Conservation (phyloP, 1,140 invertebrate genomes). For the Drosophila micromelanica region DNA sequence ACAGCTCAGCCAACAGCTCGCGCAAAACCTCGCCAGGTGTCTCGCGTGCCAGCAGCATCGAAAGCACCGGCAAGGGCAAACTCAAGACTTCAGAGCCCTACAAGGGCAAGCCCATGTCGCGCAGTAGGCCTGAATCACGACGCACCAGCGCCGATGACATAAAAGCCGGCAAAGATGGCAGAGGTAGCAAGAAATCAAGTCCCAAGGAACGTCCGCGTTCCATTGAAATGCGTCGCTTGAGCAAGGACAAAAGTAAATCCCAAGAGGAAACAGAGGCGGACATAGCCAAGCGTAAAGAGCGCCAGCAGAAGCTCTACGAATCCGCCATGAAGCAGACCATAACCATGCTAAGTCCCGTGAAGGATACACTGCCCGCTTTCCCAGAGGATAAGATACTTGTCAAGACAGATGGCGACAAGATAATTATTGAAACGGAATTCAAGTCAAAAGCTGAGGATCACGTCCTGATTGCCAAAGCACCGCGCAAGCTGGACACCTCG, state of each 20-base stretch:
- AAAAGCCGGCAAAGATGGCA: constrained; percentile 77
- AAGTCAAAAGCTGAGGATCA: constrained; percentile 87
- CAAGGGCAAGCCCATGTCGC: constrained; percentile 84
- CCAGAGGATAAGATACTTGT: constrained; percentile 88
- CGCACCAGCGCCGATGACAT: constrained; percentile 87
- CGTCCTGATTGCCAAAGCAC: constrained; percentile 89
- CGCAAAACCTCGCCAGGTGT: constrained; percentile 82
- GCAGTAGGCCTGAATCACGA: constrained; percentile 85
- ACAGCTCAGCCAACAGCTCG: constrained; percentile 82
- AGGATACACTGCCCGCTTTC: constrained; percentile 88
- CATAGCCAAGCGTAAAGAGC: constrained; percentile 88
- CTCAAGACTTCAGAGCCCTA: constrained; percentile 68
- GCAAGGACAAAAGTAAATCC: constrained; percentile 88
- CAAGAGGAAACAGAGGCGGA: constrained; percentile 89
- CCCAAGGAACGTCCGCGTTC: constrained; percentile 88
- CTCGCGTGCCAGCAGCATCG: constrained; percentile 80
- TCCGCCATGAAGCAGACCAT: constrained; percentile 89
- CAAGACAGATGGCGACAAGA: constrained; percentile 87
- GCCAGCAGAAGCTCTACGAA: constrained; percentile 89
- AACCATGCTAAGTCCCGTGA: constrained; percentile 88
- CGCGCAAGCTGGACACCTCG: constrained; percentile 88
- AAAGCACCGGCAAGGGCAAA: constrained; percentile 78
- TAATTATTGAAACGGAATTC: constrained; percentile 88
- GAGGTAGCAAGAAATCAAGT: constrained; percentile 84
- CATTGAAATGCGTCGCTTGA: constrained; percentile 87